Percentiles rank a stretch among this genome's conserved stretches.
Conservation (phyloP, 1,140 invertebrate genomes). For the Camponotus floridanus region DNA sequence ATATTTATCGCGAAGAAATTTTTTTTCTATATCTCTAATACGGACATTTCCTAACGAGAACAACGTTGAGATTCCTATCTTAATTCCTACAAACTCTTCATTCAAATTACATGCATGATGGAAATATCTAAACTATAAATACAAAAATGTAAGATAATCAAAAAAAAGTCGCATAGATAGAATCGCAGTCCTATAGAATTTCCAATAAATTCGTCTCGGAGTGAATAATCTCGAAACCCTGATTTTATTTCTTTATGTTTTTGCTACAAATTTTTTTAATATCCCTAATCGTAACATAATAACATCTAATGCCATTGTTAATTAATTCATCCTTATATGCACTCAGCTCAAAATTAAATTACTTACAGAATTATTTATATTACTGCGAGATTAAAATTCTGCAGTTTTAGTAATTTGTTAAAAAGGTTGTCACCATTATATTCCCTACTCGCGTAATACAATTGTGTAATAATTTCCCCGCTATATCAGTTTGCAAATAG, state of each 20-base stretch:
- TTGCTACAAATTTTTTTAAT: constrained; percentile 10
- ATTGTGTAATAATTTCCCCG: constrained; percentile 5
- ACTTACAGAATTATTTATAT: constrained; percentile 1
- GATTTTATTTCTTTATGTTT: neutral
- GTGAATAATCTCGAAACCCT: neutral
- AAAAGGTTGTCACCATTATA: neutral
- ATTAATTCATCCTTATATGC: neutral
- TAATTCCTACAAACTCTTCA: neutral
- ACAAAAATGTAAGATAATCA: constrained; percentile 11
- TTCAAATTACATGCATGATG: neutral
- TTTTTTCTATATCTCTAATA: neutral
- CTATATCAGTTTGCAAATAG: constrained; percentile 3
- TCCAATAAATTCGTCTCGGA: neutral
- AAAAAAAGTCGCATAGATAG: neutral
- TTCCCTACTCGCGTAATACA: neutral
- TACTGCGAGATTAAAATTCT: neutral
- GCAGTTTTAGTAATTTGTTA: constrained; percentile 13
- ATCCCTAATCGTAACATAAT: neutral
- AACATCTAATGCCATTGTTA: neutral
- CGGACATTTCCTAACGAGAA: constrained; percentile 13
- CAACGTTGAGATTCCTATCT: neutral
- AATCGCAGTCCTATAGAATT: neutral
- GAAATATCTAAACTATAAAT: neutral
- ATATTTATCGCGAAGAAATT: neutral
- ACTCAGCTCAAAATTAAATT: constrained; percentile 22